Percentiles rank a stretch among this genome's conserved stretches.
Conservation (phyloP, 2,797 vertebrate genomes). For the Cetoscarus ocellatus region DNA sequence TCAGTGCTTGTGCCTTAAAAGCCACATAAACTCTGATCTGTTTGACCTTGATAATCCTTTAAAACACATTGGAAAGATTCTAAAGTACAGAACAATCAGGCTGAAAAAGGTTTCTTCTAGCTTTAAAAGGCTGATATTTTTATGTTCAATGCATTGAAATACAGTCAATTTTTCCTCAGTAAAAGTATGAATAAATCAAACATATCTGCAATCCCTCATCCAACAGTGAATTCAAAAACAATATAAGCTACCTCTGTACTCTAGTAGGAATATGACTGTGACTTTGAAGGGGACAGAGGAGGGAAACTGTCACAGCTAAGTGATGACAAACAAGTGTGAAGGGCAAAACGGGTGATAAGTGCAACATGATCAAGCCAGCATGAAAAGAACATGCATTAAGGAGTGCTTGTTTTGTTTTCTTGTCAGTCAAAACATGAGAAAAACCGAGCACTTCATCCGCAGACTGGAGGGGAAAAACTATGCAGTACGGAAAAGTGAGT, state of each 20-base stretch:
- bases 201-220: too few relatives aligned
- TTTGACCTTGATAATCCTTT: neutral
- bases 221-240: constrained; percentile 12
- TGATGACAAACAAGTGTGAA: constrained; percentile 58
- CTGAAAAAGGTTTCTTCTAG: neutral
- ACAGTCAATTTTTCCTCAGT: neutral
- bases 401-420: constrained; percentile 28
- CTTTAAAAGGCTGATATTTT: neutral
- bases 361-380: constrained; percentile 51
- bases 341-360: constrained; percentile 55
- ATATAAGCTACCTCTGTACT: neutral
- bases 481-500: constrained; percentile 32
- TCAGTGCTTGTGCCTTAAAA: neutral
- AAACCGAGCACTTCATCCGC: constrained; percentile 31
- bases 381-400: constrained; percentile 41
- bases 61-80: neutral
- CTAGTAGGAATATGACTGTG: constrained; percentile 16
- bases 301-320: constrained; percentile 30
- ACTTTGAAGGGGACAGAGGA: constrained; percentile 25
- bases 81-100: neutral
- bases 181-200: neutral
- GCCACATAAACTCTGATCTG: neutral
- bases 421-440: constrained; percentile 24
- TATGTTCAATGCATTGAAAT: constrained; percentile 8
- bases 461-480: neutral